Evolutionary conservation across 2,888 invertebrate genomes (phyloP).

Genomic region (Sminthurides aquaticus): DNA sequence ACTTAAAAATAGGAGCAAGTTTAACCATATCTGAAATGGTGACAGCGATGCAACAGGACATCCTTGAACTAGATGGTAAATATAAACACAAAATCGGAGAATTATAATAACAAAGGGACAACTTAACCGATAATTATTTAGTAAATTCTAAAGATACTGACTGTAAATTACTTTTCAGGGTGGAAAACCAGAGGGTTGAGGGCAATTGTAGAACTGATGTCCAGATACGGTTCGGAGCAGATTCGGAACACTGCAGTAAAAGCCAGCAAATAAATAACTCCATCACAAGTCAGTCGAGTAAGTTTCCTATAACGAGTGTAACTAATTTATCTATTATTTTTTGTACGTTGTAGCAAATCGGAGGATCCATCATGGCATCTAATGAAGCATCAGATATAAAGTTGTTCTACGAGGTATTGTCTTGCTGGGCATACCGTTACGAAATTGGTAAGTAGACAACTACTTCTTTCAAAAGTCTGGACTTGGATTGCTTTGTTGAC

Average conservation of each 20-base stretch:
- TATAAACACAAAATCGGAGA: no score
- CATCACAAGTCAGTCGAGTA: background rate
- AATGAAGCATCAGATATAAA: constrained; percentile 88
- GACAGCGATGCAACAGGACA: constrained; percentile 28
- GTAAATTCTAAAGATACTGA: no score
- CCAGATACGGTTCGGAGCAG: constrained; percentile 92
- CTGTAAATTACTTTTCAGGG: constrained; percentile 46
- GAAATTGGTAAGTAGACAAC: constrained; percentile 9
- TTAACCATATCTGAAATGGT: constrained; percentile 69
- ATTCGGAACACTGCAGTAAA: constrained; percentile 80
- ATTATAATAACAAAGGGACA: no score
- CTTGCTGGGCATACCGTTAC: constrained; percentile 19
- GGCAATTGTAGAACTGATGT: constrained; percentile 71
- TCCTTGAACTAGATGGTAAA: constrained; percentile 20
- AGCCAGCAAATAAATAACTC: constrained; percentile 14
- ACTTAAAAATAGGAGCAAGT: constrained; percentile 69
- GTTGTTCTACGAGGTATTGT: constrained; percentile 17
- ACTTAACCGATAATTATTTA: no score
- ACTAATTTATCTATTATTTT: background rate
- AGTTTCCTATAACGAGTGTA: background rate
- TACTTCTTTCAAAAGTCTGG: background rate
- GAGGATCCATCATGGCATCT: constrained; percentile 88
- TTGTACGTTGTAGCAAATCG: constrained; percentile 57
- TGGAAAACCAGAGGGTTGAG: constrained; percentile 58
- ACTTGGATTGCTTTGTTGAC: background rate